These are phyloP conservation scores for Ectemnius continuus DNA, from an alignment of 2,888 invertebrate genomes.

Conservation along the genomic window DNA sequence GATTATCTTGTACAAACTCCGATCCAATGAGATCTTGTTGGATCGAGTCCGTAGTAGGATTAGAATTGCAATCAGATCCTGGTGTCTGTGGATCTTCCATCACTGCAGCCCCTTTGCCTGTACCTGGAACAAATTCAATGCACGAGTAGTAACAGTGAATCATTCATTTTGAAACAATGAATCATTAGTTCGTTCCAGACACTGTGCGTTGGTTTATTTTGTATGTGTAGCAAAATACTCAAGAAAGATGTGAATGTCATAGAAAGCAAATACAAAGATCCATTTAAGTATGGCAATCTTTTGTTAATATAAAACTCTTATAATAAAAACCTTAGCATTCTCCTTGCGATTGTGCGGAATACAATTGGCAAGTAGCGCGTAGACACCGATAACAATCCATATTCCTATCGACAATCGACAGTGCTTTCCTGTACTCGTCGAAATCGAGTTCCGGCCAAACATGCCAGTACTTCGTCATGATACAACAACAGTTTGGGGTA, in stretches of 20 bases:
- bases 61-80: conserved; percentile 82
- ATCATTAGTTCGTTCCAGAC: too few relatives aligned
- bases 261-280: too few relatives aligned
- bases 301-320: not conserved
- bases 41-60: conserved; percentile 80
- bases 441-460: not conserved
- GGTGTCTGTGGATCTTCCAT: conserved; percentile 78
- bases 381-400: too few relatives aligned
- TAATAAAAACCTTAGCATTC: conserved; percentile 4
- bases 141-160: not conserved
- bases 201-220: too few relatives aligned
- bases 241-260: too few relatives aligned
- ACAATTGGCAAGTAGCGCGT: too few relatives aligned
- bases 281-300: too few relatives aligned
- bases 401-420: too few relatives aligned
- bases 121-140: conserved; percentile 55
- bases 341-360: too few relatives aligned
- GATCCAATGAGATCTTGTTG: conserved; percentile 79
- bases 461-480: not conserved
- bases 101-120: conserved; percentile 67
- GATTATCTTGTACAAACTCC: conserved; percentile 91
- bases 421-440: too few relatives aligned
- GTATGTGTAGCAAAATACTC: too few relatives aligned
- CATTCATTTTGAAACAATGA: too few relatives aligned
- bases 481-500: not conserved